Evolutionary conservation across 2,888 invertebrate genomes (phyloP).

Genomic region (Nudaria mundana): DNA sequence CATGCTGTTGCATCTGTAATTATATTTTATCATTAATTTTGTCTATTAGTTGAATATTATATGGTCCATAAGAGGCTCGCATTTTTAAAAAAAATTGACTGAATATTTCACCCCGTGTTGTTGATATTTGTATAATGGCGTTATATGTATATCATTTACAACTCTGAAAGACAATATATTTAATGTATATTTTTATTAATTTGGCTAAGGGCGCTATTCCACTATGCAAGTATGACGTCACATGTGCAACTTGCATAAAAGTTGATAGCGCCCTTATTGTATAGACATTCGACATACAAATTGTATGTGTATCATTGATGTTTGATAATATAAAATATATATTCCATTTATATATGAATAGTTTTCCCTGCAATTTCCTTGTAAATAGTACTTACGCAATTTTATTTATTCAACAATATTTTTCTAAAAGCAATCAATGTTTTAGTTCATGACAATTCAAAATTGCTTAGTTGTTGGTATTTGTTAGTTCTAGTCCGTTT

Average conservation of each 20-base stretch:
- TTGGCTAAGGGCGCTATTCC: too few species aligned
- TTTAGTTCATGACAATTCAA: slow-evolving; percentile 66
- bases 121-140: slow-evolving; percentile 22
- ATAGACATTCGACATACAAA: slow-evolving; percentile 10
- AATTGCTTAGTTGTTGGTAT: slow-evolving; percentile 62
- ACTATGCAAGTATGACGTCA: too few species aligned
- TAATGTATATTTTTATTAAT: slow-evolving; percentile 27
- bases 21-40: slow-evolving; percentile 66
- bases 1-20: slow-evolving; percentile 71
- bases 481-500: slow-evolving; percentile 76
- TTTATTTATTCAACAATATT: slow-evolving; percentile 44
- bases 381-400: slow-evolving; percentile 47
- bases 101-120: slow-evolving; percentile 36
- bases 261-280: too few species aligned
- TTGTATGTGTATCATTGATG: slow-evolving; percentile 9
- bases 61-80: slow-evolving; percentile 45
- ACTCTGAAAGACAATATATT: slow-evolving; percentile 10
- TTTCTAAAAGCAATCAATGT: slow-evolving; percentile 36
- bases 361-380: slow-evolving; percentile 33
- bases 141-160: slow-evolving; percentile 26
- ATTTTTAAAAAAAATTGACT: slow-evolving; percentile 36
- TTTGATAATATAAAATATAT: slow-evolving; percentile 24
- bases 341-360: slow-evolving; percentile 21
- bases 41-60: slow-evolving; percentile 31
- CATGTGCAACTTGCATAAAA: too few species aligned